Base-by-base conservation (phyloP, 1,140 invertebrate species). In the Chelonus insularis region DNA sequence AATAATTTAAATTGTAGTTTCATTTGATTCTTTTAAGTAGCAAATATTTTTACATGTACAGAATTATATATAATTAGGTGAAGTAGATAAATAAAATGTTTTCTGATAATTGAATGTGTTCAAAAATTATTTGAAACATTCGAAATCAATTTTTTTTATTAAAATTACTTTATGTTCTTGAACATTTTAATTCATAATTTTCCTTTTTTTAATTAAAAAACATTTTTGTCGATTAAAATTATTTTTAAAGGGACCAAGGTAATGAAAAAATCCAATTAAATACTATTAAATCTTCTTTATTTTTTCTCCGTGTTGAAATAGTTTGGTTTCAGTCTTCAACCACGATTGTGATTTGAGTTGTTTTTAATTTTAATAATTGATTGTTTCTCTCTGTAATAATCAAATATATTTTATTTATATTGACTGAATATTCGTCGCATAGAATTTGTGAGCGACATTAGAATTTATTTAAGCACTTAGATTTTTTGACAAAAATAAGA, bases 41-140 rank as follows among this genome's bases (percentile, higher is more conserved):
- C 52, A 57, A 39, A 66, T 66, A 66, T 66, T 66, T 66, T 66
- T 66, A 60, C 57, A 61, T 66, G 65, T 66, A 66, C 65, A 66
- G 60, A 66, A 66, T 62, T 60, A 61, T 41, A 57, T 11, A 51
- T 64, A 48, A 52, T 62, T 63, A 66, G 61, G 62, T 66, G 60
- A 65, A 62, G 47, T 66, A 66, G 48, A 43, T 29, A 36, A 55
- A 66, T 60, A 60, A 66, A 66, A 61, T 57, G 65, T 58, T 66
- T 66, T 66, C 61, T 23, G 32, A 61, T 23, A 47, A 47, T 34
- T 61, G 16, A 14, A 6, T 8, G 14, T 43, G 50, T 0, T 8
- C 11, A 12, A n/a, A n/a, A n/a, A n/a, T n/a, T n/a, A n/a, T n/a
- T n/a, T n/a, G n/a, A n/a, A n/a, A n/a, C n/a, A n/a, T n/a, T n/a